A percentile compares a stretch with the other conserved stretches of the same genome.
phyloP scores from a whole-genome alignment of 2,888 invertebrate genomes.

The Candidula unifasciata region DNA sequence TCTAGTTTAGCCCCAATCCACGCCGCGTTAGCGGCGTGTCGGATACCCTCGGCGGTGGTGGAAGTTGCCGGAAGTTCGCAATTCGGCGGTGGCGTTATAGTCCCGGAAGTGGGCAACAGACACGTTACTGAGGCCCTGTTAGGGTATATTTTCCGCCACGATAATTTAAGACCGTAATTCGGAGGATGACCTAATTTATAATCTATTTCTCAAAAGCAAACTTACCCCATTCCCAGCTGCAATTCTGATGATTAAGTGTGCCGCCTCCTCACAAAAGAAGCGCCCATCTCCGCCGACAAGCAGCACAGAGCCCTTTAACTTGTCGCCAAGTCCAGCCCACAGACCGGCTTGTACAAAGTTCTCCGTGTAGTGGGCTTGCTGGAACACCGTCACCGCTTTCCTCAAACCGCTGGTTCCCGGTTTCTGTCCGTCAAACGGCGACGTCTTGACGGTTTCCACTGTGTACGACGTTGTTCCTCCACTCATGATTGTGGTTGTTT shows the following conservation, averaged over 20 bases:
- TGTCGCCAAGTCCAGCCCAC: constrained; percentile 85
- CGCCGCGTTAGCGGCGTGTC: too few relatives aligned
- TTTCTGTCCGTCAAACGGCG: constrained; percentile 94
- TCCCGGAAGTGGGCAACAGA: too few relatives aligned
- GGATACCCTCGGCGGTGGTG: too few relatives aligned
- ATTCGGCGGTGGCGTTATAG: too few relatives aligned
- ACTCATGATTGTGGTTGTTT: background rate
- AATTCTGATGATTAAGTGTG: constrained; percentile 92
- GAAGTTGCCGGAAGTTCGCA: too few relatives aligned
- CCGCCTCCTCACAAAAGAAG: constrained; percentile 92
- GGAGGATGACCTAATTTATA: too few relatives aligned
- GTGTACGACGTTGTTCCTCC: constrained; percentile 23
- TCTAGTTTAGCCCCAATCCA: too few relatives aligned
- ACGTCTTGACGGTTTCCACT: constrained; percentile 81
- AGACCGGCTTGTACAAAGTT: constrained; percentile 97
- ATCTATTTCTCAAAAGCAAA: too few relatives aligned
- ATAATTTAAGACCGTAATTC: too few relatives aligned
- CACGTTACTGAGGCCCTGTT: too few relatives aligned
- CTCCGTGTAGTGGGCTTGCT: constrained; percentile 90
- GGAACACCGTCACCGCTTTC: constrained; percentile 94
- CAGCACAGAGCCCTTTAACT: constrained; percentile 84
- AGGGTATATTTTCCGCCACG: too few relatives aligned
- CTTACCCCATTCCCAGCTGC: constrained; percentile 95
- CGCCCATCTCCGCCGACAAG: constrained; percentile 98
- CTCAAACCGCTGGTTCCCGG: constrained; percentile 98